phyloP scores from a whole-genome alignment of 2,113 vertebrate genomes.

The Tragulus kanchil region DNA sequence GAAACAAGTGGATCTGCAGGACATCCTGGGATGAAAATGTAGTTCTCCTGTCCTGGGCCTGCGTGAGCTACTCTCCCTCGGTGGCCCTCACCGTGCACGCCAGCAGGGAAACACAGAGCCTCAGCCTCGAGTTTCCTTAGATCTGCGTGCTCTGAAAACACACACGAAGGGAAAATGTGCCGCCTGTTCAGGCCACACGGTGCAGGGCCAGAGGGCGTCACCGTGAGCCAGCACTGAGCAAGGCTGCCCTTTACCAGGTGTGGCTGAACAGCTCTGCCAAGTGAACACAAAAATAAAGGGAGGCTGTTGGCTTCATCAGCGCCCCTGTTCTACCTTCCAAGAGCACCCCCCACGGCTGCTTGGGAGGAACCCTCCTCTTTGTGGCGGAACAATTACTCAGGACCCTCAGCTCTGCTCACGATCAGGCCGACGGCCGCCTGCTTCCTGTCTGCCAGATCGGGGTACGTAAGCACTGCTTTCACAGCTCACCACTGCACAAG shows the following conservation, averaged over 20 bases:
- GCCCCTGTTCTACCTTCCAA: background rate
- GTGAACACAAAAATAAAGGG: no score
- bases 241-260: background rate
- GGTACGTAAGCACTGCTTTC: background rate
- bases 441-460: background rate
- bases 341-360: background rate
- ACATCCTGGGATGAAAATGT: background rate
- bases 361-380: no score
- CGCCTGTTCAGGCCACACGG: background rate
- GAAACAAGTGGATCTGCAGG: background rate
- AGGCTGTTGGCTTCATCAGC: background rate
- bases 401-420: background rate
- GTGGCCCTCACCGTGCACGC: no score
- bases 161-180: background rate
- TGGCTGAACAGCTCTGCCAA: background rate
- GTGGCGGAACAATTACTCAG: background rate
- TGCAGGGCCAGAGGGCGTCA: background rate
- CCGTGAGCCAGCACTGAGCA: background rate
- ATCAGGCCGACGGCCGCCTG: background rate
- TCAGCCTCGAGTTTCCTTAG: background rate
- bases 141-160: background rate
- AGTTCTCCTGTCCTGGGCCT: background rate
- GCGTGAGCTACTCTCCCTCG: no score
- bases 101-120: fast-evolving
- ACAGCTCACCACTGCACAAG: background rate